Evolutionary conservation across 2,888 invertebrate species (phyloP).

Genomic region (Nemapogon koenigi): DNA sequence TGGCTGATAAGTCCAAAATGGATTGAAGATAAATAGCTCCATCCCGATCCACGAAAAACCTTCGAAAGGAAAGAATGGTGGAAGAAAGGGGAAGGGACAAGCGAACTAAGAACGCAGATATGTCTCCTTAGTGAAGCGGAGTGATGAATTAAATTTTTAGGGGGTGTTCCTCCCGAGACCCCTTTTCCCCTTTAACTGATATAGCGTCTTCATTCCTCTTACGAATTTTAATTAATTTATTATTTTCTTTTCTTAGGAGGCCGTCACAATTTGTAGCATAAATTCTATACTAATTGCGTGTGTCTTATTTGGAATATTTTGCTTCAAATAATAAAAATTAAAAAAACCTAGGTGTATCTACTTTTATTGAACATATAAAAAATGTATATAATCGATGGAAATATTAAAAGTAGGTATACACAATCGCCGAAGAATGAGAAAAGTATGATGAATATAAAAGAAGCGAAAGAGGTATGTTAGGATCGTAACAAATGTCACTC

Average conservation of each 20-base stretch:
- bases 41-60: constrained; percentile 53
- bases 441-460: no score
- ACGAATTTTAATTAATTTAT: constrained; percentile 6
- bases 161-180: constrained; percentile 26
- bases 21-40: constrained; percentile 14
- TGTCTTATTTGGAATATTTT: no score
- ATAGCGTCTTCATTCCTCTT: constrained; percentile 43
- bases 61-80: constrained; percentile 61
- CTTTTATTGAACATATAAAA: no score
- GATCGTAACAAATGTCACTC: no score
- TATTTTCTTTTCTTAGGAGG: not conserved
- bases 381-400: no score
- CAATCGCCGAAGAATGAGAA: no score
- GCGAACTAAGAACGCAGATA: constrained; percentile 36
- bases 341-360: no score
- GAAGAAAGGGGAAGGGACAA: constrained; percentile 56
- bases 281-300: no score
- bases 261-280: no score
- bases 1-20: constrained; percentile 25
- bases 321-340: no score
- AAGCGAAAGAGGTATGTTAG: no score
- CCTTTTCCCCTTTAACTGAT: constrained; percentile 37
- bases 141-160: constrained; percentile 66
- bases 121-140: constrained; percentile 43
- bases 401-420: no score